Evolutionary conservation across 2,797 vertebrate genomes (phyloP).

Genomic region (Sciurus carolinensis): DNA sequence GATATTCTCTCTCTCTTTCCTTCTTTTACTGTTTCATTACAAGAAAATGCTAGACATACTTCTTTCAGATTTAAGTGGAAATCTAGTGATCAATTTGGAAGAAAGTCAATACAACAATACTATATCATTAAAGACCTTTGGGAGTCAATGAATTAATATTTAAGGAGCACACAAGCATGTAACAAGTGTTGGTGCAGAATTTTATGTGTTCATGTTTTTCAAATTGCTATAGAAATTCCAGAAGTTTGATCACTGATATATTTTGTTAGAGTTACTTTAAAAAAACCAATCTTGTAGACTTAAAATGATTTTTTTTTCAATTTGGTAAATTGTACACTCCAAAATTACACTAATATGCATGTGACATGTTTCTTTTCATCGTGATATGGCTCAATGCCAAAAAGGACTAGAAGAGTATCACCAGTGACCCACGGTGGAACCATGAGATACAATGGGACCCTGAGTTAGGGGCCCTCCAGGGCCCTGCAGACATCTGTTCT

Average conservation of each 20-base stretch:
- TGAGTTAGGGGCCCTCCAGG: too few species aligned
- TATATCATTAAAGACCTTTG: neutral
- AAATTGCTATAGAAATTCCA: neutral
- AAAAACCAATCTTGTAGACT: neutral
- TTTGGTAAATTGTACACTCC: neutral
- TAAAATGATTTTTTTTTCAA: neutral
- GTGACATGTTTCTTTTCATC: accelerated
- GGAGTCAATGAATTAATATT: neutral
- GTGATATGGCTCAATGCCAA: accelerated
- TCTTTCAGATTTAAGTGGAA: neutral
- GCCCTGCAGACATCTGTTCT: neutral
- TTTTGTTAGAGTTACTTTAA: neutral
- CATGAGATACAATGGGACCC: neutral
- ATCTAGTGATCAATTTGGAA: neutral
- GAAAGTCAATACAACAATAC: neutral
- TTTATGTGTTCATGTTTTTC: neutral
- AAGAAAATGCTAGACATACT: neutral
- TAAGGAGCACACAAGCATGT: neutral
- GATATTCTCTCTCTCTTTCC: too few species aligned
- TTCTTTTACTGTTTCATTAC: neutral
- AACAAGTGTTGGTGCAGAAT: neutral
- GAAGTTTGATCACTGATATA: neutral
- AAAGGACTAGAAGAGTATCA: too few species aligned
- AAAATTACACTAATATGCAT: neutral
- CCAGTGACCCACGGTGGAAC: neutral